phyloP scores from a whole-genome alignment of 2,113 vertebrate species.

The Grus americana region DNA sequence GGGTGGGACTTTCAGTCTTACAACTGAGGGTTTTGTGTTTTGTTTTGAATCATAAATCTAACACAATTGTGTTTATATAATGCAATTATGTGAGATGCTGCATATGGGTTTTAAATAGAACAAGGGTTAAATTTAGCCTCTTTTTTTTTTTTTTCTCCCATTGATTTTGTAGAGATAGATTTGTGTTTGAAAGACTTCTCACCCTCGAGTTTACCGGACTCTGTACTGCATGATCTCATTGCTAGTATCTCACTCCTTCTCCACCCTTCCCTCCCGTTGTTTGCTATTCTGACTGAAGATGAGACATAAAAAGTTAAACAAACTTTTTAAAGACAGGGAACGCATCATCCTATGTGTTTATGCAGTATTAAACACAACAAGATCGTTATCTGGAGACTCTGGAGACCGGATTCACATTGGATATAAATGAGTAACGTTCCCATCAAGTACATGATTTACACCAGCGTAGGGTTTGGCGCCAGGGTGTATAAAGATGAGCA shows the following conservation, averaged over 20 bases:
- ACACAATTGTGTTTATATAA: constrained; percentile 55
- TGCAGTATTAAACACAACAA: constrained; percentile 54
- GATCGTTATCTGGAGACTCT: constrained; percentile 52
- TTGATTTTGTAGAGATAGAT: constrained; percentile 51
- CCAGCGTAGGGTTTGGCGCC: neutral
- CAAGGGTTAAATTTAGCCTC: constrained; percentile 53
- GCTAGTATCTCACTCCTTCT: constrained; percentile 28
- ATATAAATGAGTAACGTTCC: constrained; percentile 50
- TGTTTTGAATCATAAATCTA: constrained; percentile 18
- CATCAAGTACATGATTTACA: constrained; percentile 49
- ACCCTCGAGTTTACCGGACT: constrained; percentile 31
- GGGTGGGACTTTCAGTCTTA: constrained; percentile 11
- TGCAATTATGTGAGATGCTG: neutral
- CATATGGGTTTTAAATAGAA: constrained; percentile 41
- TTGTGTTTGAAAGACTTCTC: constrained; percentile 59
- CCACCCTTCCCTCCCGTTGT: constrained; percentile 62
- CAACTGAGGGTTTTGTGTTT: neutral
- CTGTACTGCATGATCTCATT: constrained; percentile 44
- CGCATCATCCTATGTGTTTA: constrained; percentile 60
- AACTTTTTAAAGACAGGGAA: constrained; percentile 31
- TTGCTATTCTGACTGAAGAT: constrained; percentile 47
- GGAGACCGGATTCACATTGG: constrained; percentile 52
- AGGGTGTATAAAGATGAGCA: constrained; percentile 25
- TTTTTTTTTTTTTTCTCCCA: neutral
- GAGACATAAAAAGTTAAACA: constrained; percentile 55